Base-by-base conservation (phyloP, 2,797 vertebrate species). In the Macropodus opercularis region DNA sequence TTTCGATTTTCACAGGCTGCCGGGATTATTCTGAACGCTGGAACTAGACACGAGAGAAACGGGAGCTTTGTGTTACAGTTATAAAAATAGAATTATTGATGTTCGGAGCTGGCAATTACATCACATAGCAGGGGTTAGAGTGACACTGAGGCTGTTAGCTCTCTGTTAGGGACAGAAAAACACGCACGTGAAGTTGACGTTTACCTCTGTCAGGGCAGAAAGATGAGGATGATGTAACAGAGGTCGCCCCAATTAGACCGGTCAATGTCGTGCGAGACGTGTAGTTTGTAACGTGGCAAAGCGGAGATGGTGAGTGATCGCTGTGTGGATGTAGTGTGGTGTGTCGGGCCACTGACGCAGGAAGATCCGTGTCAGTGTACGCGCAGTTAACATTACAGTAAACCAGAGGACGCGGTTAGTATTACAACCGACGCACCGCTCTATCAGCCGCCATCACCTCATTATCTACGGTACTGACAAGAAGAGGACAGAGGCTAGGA, bases 391-490 rank as follows among this genome's bases (percentile, higher is more conserved):
- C 27, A 48, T 72, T 72, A 53, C 66, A 52, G 62, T 70, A 69
- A 76, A 67, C 41, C 56, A 60, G 55, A 65, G 57, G 48, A 48
- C 8, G 46, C 19, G 65, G 70, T 79, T 80, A 72, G 70, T 62
- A 46, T 70, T 72, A 58, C 60, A 67, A 17, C 17, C 60, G 68
- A 80, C 72, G 63, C 63, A 27, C 55, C 34, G 24, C 46, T 38
- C 57, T 15, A 32, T 63, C 59, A 47, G 76, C 77, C 53, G 15
- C 75, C 77, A 74, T 79, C 80, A 77, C 58, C 83, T 84, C 72
- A 86, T 90, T 84, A 85, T 83, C 81, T 58, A 44, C 57, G 58
- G 57, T 52, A 65, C 64, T 59, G 60, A 81, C 74, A 75, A 63
- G 22, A 17, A 44, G 44, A 67, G 63, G 69, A 75, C 77, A 34